Percentiles rank a stretch among this genome's conserved stretches.
Conservation (phyloP, 53 echinoderm and acorn worm species). For the Echinarachnius parma region DNA sequence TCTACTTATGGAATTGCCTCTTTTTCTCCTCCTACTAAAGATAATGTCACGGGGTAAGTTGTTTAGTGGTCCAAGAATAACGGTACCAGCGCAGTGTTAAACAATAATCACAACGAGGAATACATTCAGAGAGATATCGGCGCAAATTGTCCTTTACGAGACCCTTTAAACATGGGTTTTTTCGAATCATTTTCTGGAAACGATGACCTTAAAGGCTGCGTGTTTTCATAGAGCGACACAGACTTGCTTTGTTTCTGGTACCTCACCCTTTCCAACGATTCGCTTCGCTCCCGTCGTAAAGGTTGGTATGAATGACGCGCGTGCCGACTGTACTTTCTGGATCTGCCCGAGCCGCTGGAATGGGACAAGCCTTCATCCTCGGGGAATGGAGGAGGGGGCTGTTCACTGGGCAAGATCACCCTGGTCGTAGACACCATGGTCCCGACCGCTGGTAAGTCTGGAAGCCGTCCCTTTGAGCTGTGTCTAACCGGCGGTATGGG, state of each 20-base stretch:
- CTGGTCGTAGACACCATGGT: background rate
- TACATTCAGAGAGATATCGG: constrained; percentile 32
- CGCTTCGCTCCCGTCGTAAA: constrained; percentile 29
- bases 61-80: too few relatives aligned
- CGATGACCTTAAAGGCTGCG: constrained; percentile 16
- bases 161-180: constrained; percentile 14
- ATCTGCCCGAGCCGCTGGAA: constrained; percentile 11
- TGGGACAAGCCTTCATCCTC: background rate
- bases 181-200: constrained; percentile 3
- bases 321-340: constrained; percentile 14
- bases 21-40: too few relatives aligned
- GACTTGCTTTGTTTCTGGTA: constrained; percentile 33
- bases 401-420: background rate
- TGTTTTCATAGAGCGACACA: constrained; percentile 31
- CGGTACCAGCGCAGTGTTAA: too few relatives aligned
- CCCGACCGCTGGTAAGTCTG: background rate
- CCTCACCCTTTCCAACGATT: constrained; percentile 17
- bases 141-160: constrained; percentile 13
- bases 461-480: background rate
- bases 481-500: constrained; percentile 28
- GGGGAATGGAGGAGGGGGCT: constrained; percentile 1
- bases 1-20: too few relatives aligned
- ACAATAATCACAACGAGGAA: too few relatives aligned
- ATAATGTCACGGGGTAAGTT: too few relatives aligned
- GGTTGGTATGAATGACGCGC: constrained; percentile 37